Base-by-base conservation (phyloP, 2,797 vertebrate species). In the Acipenser oxyrinchus region DNA sequence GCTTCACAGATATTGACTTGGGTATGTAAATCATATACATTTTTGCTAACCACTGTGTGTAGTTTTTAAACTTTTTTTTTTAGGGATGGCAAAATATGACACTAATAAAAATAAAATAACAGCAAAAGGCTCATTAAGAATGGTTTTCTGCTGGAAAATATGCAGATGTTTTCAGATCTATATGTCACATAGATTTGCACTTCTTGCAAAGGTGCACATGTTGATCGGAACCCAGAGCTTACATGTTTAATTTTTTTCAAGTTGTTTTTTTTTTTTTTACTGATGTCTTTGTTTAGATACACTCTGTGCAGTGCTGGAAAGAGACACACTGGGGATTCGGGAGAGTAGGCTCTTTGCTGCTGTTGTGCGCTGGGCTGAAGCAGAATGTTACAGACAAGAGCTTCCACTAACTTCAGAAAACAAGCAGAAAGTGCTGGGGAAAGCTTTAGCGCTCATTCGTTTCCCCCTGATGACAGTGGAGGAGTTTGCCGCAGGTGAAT, bases 271-370 rank as follows among this genome's bases (percentile, higher is more conserved):
- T 37, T 37, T 37, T 37, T 37, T 37, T 37, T 37, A 37, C 23
- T 37, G 23, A 37, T 52, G 3, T 76, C 73, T 70, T 68, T 64
- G 23, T 74, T 12, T 48, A 90, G 89, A 90, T 60, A 90, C 89
- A 0, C 71, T 90, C 62, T 93, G 94, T 70, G 96, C 95, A 0
- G 96, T 99, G 70, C 68, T 99, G 75, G 95, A 99, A 88, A 89
- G 96, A 78, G 95, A 98, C 68, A 98, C 96, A 1, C 90, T 99
- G 10, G 96, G 95, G 0, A 37, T 37, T 37, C 37, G 37, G 37
- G 37, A 37, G 37, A 37, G 18, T 58, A 8, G 88, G 23, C 89
- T 91, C 18, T 90, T 92, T 63, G 85, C 83, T 78, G 90, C 88
- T 58, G 83, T 91, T 37, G 89, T 91, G 49, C 87, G 88, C 63